Base-by-base conservation (phyloP, 1,140 invertebrate species). In the Drosophila biarmipes region DNA sequence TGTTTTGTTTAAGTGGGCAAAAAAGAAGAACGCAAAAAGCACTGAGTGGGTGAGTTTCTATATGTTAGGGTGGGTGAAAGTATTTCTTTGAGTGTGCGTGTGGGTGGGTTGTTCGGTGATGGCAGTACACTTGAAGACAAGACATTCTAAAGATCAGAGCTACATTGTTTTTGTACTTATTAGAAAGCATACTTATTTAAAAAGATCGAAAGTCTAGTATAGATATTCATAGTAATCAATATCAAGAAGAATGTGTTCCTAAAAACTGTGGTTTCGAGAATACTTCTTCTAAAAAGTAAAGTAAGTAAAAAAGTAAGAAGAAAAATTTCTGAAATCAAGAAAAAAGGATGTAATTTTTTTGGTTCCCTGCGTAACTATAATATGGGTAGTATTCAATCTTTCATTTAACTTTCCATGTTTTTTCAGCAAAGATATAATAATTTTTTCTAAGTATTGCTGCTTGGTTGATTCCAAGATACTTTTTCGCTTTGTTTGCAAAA, bases 401-500 rank as follows among this genome's bases (percentile, higher is more conserved):
- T 24, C 6, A 0, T 29, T 29, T 8, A 0, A 29, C 27, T 6
- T 29, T 31, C 8, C 29, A 8, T 31, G 8, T 10, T 31, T 31
- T 31, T 10, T 8, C 10, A 31, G 7, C 1, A 31, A 6, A 29
- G 0, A 29, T 29, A 1, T 29, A 6, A 5, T 29, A 7, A 29
- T 31, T 61, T 61, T 64, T 48, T 51, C 14, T 12, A 4, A 42
- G 58, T 64, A 34, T 31, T 31, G 48, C 17, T 38, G 48, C 34
- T 34, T 55, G 24, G 62, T 37, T 68, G 62, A 34, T 31, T 54
- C 38, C 14, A 64, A 48, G 71, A 49, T 43, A 54, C 55, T 52
- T 58, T 82, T 87, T 87, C 76, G 84, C 84, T 89, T 87, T 87
- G 84, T 87, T 87, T 89, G 84, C 84, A 89, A 87, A 87, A 87